phyloP scores from a whole-genome alignment of 2,888 invertebrate genomes.

The Euspilapteryx auroguttella region DNA sequence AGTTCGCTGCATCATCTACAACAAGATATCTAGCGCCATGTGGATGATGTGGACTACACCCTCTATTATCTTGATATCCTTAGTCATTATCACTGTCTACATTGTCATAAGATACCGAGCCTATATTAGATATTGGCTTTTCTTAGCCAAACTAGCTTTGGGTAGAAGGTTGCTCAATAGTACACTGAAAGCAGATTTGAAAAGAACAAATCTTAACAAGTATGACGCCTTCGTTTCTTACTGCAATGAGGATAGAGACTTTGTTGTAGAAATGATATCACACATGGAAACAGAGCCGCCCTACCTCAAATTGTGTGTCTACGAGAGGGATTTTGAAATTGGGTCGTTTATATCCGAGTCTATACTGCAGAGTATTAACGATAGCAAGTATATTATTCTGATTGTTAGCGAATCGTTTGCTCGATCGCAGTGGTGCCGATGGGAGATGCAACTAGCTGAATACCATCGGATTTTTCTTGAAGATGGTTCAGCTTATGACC shows the following conservation, averaged over 20 bases:
- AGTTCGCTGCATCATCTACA: slow-evolving; percentile 33
- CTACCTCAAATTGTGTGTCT: slow-evolving; percentile 66
- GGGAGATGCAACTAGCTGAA: slow-evolving; percentile 71
- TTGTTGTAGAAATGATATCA: slow-evolving; percentile 61
- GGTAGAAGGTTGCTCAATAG: slow-evolving; percentile 19
- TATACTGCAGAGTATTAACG: slow-evolving; percentile 64
- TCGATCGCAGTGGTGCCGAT: slow-evolving; percentile 72
- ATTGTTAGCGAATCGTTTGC: slow-evolving; percentile 70
- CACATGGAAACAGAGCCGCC: slow-evolving; percentile 64
- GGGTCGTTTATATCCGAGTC: slow-evolving; percentile 68
- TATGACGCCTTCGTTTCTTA: slow-evolving; percentile 67
- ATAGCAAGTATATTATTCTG: slow-evolving; percentile 66
- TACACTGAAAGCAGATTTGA: not conserved
- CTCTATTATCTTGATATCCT: slow-evolving; percentile 27
- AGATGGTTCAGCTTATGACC: slow-evolving; percentile 57
- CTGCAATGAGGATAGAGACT: slow-evolving; percentile 62
- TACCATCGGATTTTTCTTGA: slow-evolving; percentile 64
- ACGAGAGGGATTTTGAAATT: slow-evolving; percentile 69
- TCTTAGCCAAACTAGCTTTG: slow-evolving; percentile 53
- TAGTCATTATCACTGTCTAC: slow-evolving; percentile 21
- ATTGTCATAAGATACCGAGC: slow-evolving; percentile 39
- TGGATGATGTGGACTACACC: slow-evolving; percentile 40
- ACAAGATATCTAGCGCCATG: slow-evolving; percentile 35
- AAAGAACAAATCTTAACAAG: slow-evolving; percentile 27
- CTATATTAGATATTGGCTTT: slow-evolving; percentile 58